A percentile compares a stretch with the other conserved stretches of the same genome.
Evolutionary conservation across 2,888 invertebrate genomes (phyloP).

Genomic region (Cerastis rubricosa): DNA sequence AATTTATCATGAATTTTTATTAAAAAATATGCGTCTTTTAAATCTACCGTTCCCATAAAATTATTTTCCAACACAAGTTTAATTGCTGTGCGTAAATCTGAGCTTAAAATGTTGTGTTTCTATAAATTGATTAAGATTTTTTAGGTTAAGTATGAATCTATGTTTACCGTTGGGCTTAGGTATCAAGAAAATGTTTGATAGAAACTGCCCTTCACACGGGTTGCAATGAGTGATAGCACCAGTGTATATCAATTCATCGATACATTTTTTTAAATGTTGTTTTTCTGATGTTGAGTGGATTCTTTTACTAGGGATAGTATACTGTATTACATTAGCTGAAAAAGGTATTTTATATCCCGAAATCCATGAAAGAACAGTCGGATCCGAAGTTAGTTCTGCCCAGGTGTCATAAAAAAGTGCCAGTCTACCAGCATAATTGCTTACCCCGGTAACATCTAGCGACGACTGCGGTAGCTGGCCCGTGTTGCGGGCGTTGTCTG

Average conservation of each 20-base stretch:
- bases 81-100: background rate
- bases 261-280: background rate
- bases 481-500: no score
- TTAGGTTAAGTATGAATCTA: slow-evolving; percentile 11
- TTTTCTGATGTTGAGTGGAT: slow-evolving; percentile 2
- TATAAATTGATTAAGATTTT: slow-evolving; percentile 1
- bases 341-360: background rate
- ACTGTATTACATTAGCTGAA: background rate
- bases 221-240: background rate
- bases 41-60: slow-evolving; percentile 2
- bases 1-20: background rate
- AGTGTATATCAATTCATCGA: background rate
- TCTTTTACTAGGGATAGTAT: background rate
- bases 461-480: slow-evolving; percentile 1
- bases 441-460: background rate
- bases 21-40: background rate
- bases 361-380: no score
- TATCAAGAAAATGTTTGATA: slow-evolving; percentile 2
- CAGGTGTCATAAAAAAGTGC: background rate
- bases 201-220: background rate
- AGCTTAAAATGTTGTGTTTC: slow-evolving; percentile 4
- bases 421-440: background rate
- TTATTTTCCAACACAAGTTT: slow-evolving; percentile 4
- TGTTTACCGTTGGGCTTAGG: slow-evolving; percentile 8
- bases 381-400: no score